Conservation (phyloP, 2,113 vertebrate species). For the Mohoua ochrocephala region DNA sequence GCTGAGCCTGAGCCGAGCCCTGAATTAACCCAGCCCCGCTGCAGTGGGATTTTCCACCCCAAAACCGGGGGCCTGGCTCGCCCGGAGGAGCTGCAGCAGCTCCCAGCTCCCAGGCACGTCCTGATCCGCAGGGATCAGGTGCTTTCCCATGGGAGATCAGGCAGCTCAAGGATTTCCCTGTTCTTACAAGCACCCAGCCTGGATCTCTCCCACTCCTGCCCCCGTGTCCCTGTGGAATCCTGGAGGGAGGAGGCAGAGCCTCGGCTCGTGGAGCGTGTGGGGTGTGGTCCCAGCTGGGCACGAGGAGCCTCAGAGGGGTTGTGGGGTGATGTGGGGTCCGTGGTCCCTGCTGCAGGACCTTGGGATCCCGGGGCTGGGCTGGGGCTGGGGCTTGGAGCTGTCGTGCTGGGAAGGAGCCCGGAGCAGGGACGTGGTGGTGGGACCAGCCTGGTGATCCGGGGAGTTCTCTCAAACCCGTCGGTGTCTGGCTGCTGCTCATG, state of each 20-base stretch:
- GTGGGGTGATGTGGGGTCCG: neutral
- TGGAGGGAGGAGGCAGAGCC: neutral
- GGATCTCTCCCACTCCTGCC: neutral
- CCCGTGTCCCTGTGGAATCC: neutral
- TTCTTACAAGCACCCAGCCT: neutral
- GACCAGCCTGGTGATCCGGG: neutral
- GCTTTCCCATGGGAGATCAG: neutral
- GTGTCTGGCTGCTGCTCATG: neutral
- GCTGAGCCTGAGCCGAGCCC: neutral
- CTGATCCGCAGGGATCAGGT: neutral
- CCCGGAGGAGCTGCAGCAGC: neutral
- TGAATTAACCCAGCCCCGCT: neutral
- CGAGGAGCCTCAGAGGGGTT: accelerated
- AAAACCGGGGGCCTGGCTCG: neutral
- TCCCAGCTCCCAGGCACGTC: neutral
- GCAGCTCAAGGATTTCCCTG: neutral
- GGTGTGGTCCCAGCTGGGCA: neutral
- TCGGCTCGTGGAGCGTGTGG: neutral
- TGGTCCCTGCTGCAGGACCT: neutral
- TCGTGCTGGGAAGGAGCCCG: neutral
- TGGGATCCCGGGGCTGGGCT: neutral
- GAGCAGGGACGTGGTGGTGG: neutral
- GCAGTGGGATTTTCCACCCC: neutral
- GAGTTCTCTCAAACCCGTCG: neutral
- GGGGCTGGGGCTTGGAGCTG: neutral